These are phyloP conservation scores for Eupithecia subumbrata DNA, from an alignment of 2,888 invertebrate genomes.

Conservation along the genomic window DNA sequence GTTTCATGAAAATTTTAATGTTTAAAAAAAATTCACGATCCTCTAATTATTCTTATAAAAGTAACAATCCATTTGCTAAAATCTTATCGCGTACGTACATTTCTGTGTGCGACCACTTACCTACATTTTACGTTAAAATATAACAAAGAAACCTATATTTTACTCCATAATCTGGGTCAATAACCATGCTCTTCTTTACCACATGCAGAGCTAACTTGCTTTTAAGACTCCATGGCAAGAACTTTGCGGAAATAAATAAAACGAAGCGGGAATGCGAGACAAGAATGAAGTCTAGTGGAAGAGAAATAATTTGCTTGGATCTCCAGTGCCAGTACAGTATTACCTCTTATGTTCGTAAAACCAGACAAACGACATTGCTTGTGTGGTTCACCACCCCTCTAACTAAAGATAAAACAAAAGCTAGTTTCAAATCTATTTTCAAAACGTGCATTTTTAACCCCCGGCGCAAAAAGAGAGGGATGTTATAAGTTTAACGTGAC, in stretches of 20 bases:
- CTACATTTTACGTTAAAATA: background rate
- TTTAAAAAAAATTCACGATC: too few species aligned
- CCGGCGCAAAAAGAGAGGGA: too few species aligned
- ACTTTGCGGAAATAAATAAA: slow-evolving; percentile 65
- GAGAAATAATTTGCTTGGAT: slow-evolving; percentile 54
- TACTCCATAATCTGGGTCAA: background rate
- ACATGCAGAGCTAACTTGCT: background rate
- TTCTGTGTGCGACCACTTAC: background rate
- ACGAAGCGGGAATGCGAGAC: slow-evolving; percentile 53
- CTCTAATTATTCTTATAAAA: background rate
- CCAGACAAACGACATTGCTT: background rate
- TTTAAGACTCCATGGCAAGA: slow-evolving; percentile 39
- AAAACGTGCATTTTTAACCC: background rate
- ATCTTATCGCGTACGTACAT: background rate
- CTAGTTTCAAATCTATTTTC: background rate
- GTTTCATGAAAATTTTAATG: too few species aligned
- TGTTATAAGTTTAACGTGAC: too few species aligned
- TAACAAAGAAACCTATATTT: background rate
- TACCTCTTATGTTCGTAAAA: background rate
- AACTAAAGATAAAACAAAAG: background rate
- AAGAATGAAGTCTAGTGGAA: slow-evolving; percentile 52
- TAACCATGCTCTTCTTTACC: background rate
- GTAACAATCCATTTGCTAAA: background rate
- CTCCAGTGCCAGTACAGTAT: slow-evolving; percentile 42
- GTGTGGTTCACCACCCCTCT: background rate